Evolutionary conservation across 2,888 invertebrate species (phyloP), one percentile per base, ranked within the genome.

Genomic region (Steromphala cineraria): DNA sequence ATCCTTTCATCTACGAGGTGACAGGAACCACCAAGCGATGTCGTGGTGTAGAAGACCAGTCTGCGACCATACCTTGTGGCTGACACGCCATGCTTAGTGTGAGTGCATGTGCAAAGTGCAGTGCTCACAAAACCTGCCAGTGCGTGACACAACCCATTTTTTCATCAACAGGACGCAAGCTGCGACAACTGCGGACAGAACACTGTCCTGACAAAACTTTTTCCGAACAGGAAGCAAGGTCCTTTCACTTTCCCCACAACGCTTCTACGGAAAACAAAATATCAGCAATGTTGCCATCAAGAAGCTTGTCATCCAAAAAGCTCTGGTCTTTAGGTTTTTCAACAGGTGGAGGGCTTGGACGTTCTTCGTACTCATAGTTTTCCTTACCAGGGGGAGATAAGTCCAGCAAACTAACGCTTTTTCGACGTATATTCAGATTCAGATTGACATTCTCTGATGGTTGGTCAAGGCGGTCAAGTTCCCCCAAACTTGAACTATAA

Each of bases 231-330:
- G 40, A 40, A 24, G 24, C 40, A 52, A 17, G 52, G 52, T 19
- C 17, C 52, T 17, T 21, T 75, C 75, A 75, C 52, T 86, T 88
- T 0, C 88, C 88, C 87, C 88, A 90, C n/a, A 90, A 67, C 5
- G 89, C 88, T 79, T 89, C 90, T 2, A 89, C 89, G 8, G 89
- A 88, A 67, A 87, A 87, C 46, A 89, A 79, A 62, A 90, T 90
- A 78, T 90, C 89, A 7, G 86, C 86, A 28, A 90, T 85, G 83
- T 89, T 89, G 62, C 88, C 85, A 80, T 90, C 89, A 15, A 90
- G 81, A 10, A 90, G 82, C 40, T 85, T 81, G 76, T 89, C 88
- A 56, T 89, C 86, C 31, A 90, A 81, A 13, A 90, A 85, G 31
- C 80, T 84, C 5, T 82, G 82, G n/a, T 79, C 81, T 17, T 80